These are phyloP conservation scores for Leiothrix lutea DNA, from an alignment of 2,113 vertebrate genomes.

Conservation along the genomic window DNA sequence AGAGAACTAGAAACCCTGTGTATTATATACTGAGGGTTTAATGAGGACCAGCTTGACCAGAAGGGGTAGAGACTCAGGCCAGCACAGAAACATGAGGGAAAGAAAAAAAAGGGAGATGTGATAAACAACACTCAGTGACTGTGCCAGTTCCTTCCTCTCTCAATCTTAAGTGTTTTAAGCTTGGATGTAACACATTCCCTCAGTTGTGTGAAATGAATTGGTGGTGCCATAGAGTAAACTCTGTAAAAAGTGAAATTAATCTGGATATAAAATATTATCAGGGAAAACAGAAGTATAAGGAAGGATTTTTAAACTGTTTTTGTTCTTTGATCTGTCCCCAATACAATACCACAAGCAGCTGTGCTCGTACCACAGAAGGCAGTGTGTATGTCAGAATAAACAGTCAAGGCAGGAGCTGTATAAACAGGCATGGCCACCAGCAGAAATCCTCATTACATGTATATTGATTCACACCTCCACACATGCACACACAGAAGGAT, in stretches of 20 bases:
- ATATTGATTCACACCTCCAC: background rate
- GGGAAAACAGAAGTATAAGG: background rate
- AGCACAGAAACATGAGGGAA: background rate
- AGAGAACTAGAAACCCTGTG: background rate
- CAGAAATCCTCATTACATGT: background rate
- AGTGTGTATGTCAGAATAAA: background rate
- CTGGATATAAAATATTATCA: background rate
- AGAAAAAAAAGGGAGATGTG: background rate
- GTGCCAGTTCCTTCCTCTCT: background rate
- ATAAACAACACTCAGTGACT: background rate
- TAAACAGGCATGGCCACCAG: background rate
- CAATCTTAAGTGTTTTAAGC: background rate
- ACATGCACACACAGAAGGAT: background rate
- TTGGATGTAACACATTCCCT: background rate
- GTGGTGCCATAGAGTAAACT: background rate
- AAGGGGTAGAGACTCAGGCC: background rate
- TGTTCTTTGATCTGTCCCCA: background rate
- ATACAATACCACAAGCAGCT: background rate
- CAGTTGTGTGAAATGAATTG: background rate
- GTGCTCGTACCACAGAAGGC: background rate
- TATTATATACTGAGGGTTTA: background rate
- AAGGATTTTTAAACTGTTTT: background rate
- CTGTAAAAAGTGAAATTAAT: background rate
- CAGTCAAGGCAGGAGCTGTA: background rate
- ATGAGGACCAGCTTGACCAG: background rate